These are phyloP conservation scores for Spodoptera exigua DNA, from an alignment of 2,888 invertebrate genomes.

Conservation along the genomic window DNA sequence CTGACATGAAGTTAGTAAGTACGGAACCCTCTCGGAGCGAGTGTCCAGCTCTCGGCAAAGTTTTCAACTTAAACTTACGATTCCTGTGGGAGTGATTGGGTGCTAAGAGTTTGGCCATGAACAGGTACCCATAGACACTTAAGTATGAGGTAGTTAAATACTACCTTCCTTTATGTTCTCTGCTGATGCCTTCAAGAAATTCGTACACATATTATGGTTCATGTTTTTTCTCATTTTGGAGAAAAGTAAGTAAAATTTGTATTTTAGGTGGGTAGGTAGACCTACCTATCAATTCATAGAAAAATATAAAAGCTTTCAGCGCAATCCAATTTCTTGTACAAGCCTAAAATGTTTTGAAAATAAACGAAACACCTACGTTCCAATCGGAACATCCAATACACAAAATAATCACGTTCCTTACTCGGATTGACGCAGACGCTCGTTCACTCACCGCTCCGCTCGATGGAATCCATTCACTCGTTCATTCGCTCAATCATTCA, in stretches of 20 bases:
- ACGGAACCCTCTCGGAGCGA: too few relatives aligned
- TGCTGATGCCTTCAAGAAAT: too few relatives aligned
- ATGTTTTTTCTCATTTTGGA: slow-evolving; percentile 32
- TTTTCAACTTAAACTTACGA: slow-evolving; percentile 7
- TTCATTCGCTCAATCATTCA: slow-evolving; percentile 79
- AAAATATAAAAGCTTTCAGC: slow-evolving; percentile 59
- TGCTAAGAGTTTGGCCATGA: background rate
- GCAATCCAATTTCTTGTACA: slow-evolving; percentile 62
- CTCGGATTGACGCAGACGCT: slow-evolving; percentile 66
- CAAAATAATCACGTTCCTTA: slow-evolving; percentile 76
- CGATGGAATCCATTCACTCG: slow-evolving; percentile 74
- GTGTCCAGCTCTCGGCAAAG: too few relatives aligned
- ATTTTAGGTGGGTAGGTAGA: slow-evolving; percentile 43
- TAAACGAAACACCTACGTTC: slow-evolving; percentile 67
- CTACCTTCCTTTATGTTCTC: too few relatives aligned
- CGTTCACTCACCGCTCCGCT: slow-evolving; percentile 64
- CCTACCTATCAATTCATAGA: slow-evolving; percentile 18
- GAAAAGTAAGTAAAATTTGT: slow-evolving; percentile 40
- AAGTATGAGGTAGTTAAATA: too few relatives aligned
- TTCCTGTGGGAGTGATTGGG: slow-evolving; percentile 18
- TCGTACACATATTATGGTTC: too few relatives aligned
- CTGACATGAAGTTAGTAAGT: too few relatives aligned
- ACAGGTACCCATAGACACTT: too few relatives aligned
- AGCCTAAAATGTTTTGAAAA: slow-evolving; percentile 66
- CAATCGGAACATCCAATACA: slow-evolving; percentile 68